phyloP scores from a whole-genome alignment of 2,888 invertebrate genomes.

The Eupelmus urozonus region DNA sequence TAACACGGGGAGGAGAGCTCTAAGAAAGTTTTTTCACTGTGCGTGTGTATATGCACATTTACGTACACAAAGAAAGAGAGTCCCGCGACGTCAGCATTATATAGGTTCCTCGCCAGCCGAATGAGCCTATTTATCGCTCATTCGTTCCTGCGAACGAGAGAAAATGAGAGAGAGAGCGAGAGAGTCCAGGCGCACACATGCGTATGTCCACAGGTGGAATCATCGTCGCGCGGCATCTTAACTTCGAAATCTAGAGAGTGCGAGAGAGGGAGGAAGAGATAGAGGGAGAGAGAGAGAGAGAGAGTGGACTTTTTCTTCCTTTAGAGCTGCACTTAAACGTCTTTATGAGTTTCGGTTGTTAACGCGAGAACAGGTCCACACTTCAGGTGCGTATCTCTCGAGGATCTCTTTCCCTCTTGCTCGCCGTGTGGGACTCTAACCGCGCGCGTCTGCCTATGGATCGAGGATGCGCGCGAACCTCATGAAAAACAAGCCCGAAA shows the following conservation, averaged over 20 bases:
- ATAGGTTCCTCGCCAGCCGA: conserved; percentile 23
- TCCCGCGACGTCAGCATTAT: background rate
- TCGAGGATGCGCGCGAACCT: conserved; percentile 2
- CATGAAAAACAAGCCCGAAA: conserved; percentile 35
- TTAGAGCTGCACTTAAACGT: conserved; percentile 71
- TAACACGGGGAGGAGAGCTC: conserved; percentile 1
- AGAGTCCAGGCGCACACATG: background rate
- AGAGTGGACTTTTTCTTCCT: conserved; percentile 56
- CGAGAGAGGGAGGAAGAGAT: conserved; percentile 42
- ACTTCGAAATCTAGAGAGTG: conserved; percentile 63
- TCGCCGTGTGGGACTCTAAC: background rate
- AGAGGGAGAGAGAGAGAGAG: conserved; percentile 53
- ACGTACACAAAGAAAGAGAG: too few species aligned
- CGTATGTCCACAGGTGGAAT: background rate
- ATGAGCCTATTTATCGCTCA: conserved; percentile 44
- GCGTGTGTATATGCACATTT: background rate
- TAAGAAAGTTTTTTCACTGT: background rate
- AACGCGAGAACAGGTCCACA: conserved; percentile 73
- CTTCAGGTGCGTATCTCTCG: conserved; percentile 61
- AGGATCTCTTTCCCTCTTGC: conserved; percentile 29
- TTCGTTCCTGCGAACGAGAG: background rate
- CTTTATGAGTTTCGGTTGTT: conserved; percentile 77
- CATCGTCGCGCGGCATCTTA: conserved; percentile 60
- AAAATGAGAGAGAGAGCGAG: too few species aligned
- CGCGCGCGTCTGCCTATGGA: background rate